These are phyloP conservation scores for Seriola aureovittata DNA, from an alignment of 2,113 vertebrate species.

Conservation along the genomic window DNA sequence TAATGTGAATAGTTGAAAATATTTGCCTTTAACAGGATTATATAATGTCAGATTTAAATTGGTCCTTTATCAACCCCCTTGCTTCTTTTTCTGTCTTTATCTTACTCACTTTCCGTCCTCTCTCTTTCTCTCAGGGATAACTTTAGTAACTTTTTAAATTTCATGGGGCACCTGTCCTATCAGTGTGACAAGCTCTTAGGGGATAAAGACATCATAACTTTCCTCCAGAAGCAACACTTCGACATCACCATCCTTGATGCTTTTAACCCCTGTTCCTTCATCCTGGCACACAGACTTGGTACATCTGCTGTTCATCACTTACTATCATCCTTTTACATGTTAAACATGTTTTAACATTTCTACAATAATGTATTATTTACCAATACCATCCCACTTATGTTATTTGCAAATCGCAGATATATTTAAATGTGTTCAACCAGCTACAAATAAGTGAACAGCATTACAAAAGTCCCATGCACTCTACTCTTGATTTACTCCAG, in stretches of 20 bases:
- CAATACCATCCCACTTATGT: neutral
- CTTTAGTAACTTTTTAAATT: constrained; percentile 54
- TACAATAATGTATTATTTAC: no score
- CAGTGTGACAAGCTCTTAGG: constrained; percentile 75
- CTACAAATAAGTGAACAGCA: neutral
- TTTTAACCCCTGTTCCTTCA: constrained; percentile 82
- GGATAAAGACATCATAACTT: constrained; percentile 66
- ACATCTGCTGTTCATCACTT: constrained; percentile 4
- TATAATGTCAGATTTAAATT: neutral
- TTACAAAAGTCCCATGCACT: neutral
- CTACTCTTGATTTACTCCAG: constrained; percentile 46
- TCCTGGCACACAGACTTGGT: constrained; percentile 75
- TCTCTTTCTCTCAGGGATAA: constrained; percentile 57
- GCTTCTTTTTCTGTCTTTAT: neutral
- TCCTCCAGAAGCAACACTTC: constrained; percentile 70
- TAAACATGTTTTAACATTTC: neutral
- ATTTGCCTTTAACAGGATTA: neutral
- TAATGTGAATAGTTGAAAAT: neutral
- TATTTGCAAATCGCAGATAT: neutral
- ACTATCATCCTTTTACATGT: neutral
- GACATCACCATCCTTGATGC: constrained; percentile 66
- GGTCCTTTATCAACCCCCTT: neutral
- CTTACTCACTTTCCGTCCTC: neutral
- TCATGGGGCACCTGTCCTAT: constrained; percentile 58
- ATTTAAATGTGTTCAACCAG: neutral